A percentile compares a stretch with the other conserved stretches of the same genome.
Conservation (phyloP, 2,797 vertebrate genomes). For the Austrolebias charrua region DNA sequence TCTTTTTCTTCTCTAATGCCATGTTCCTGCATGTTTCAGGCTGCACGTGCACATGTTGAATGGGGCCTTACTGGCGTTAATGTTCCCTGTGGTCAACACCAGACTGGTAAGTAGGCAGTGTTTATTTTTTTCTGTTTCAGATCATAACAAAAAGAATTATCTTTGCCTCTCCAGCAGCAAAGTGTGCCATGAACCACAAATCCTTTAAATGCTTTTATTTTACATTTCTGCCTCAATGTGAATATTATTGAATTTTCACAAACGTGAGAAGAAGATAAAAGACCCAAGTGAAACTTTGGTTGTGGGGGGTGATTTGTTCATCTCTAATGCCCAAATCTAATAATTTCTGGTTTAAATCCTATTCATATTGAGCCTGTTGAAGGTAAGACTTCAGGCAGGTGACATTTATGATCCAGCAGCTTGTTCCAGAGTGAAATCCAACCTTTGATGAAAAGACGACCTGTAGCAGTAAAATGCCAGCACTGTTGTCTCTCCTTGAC, state of each 20-base stretch:
- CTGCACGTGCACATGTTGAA: conserved; percentile 98
- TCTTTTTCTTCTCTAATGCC: not conserved
- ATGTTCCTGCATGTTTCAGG: conserved; percentile 70
- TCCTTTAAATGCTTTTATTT: too few relatives aligned
- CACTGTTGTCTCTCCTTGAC: not conserved
- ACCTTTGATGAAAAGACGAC: not conserved
- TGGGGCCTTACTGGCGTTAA: conserved; percentile 91
- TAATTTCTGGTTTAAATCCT: too few relatives aligned
- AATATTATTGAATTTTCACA: too few relatives aligned
- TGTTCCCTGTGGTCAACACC: conserved; percentile 97
- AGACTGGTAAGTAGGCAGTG: conserved; percentile 86
- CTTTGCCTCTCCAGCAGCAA: too few relatives aligned
- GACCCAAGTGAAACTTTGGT: too few relatives aligned
- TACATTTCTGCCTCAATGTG: too few relatives aligned
- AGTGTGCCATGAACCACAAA: too few relatives aligned
- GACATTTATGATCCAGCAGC: too few relatives aligned
- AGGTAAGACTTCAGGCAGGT: not conserved
- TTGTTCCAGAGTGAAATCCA: not conserved
- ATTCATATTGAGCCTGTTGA: not conserved
- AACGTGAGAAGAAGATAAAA: too few relatives aligned
- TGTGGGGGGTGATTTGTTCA: too few relatives aligned
- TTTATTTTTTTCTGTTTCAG: not conserved
- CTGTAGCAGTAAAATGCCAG: not conserved
- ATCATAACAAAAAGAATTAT: too few relatives aligned
- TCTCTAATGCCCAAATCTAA: too few relatives aligned